Conservation (phyloP, 2,113 vertebrate species). For the Spheniscus mendiculus region DNA sequence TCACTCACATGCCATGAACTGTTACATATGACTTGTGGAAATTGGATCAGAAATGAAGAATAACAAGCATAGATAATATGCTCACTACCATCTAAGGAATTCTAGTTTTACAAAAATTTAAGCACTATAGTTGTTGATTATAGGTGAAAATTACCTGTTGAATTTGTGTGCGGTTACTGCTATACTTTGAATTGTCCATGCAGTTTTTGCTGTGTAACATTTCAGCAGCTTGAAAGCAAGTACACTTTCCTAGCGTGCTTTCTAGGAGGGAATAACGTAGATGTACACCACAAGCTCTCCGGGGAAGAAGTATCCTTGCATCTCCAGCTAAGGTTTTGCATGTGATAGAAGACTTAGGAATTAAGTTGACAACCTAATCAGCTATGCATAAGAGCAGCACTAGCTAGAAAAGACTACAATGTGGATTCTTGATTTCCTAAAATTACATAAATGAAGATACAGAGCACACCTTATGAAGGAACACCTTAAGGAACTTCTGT, state of each 20-base stretch:
- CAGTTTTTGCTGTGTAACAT: neutral
- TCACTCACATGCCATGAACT: neutral
- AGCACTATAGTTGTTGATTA: neutral
- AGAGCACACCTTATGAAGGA: neutral
- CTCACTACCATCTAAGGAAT: neutral
- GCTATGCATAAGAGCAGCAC: neutral
- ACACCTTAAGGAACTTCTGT: neutral
- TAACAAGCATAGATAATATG: neutral
- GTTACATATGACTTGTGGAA: neutral
- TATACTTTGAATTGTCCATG: neutral
- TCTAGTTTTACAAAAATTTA: neutral
- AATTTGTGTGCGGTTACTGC: neutral
- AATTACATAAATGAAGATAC: neutral
- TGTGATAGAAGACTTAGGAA: neutral
- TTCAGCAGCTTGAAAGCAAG: neutral
- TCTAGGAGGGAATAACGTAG: neutral
- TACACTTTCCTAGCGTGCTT: neutral
- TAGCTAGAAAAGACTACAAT: neutral
- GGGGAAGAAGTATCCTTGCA: neutral
- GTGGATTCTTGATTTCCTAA: neutral
- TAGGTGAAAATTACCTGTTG: neutral
- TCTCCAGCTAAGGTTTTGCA: neutral
- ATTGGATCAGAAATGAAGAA: neutral
- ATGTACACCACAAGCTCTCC: neutral
- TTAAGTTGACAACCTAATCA: neutral